Conservation (phyloP, 2,113 vertebrate genomes). For the Sturnus vulgaris region DNA sequence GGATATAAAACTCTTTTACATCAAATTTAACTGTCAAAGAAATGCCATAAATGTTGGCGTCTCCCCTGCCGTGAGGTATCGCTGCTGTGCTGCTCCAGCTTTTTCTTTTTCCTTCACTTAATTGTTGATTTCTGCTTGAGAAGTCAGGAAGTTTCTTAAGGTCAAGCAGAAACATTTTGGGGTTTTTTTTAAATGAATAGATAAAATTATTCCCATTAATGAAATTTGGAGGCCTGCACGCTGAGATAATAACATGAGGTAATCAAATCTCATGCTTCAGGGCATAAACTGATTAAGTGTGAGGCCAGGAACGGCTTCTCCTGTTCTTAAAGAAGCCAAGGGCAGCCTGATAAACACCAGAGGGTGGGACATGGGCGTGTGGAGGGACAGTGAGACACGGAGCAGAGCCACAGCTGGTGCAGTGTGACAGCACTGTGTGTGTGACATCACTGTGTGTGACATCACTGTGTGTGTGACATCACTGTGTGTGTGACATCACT, state of each 20-base stretch:
- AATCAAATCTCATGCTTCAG: slow-evolving; percentile 74
- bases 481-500: too few species aligned
- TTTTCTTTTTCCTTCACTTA: not conserved
- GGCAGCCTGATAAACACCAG: not conserved
- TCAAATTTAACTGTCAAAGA: not conserved
- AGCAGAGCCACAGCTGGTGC: not conserved
- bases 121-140: slow-evolving; percentile 29
- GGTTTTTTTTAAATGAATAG: not conserved
- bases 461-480: too few species aligned
- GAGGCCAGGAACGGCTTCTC: not conserved
- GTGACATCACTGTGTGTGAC: too few species aligned
- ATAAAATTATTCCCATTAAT: slow-evolving; percentile 51
- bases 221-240: not conserved
- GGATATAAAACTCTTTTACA: not conserved
- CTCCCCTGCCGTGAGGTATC: not conserved
- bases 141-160: slow-evolving; percentile 13
- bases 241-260: slow-evolving; percentile 43
- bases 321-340: not conserved
- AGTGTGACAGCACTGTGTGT: not conserved
- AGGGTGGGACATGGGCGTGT: not conserved
- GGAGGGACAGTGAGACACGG: accelerated
- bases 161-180: not conserved
- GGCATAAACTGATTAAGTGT: slow-evolving; percentile 47
- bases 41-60: not conserved
- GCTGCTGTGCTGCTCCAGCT: not conserved